Evolutionary conservation across 2,888 invertebrate genomes (phyloP), one percentile per base, ranked within the genome.

Genomic region (Cataglyphis livida): DNA sequence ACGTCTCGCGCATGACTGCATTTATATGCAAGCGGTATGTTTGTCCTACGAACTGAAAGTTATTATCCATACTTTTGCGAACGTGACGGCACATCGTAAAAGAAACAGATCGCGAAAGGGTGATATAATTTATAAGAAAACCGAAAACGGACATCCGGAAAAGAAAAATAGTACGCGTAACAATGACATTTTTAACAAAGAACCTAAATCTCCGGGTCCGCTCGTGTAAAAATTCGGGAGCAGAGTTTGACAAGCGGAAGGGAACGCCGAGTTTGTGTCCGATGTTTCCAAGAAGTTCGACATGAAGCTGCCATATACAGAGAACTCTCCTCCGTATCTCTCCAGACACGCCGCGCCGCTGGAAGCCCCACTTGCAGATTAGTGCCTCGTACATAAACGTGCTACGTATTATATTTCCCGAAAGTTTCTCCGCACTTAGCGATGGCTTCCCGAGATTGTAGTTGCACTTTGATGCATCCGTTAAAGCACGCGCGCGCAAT

Each of bases 271-370:
- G 59, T 75, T 74, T 12, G 54, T 51, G 57, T 9, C 32, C 18
- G 57, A 78, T 41, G 57, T 41, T 59, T 12, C 25, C 41, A 70
- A 78, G 78, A 78, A 70, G 57, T 78, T 79, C 71, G 78, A 78
- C 41, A 41, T 44, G 71, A 59, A 71, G 32, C 70, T 44, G 41
- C 32, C 70, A 12, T 70, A 41, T 44, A 57, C 25, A 59, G 32
- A 12, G 18, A 71, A 79, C 25, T 70, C 21, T 44, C 32, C 41
- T 59, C 18, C 78, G 25, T 71, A 71, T 59, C 32, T 59, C 32
- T 59, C 21, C 9, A 12, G 57, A 54, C 41, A 12, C 1, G 25
- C 25, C 25, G 25, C 76, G 35, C 18, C 38, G 28, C 6, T 32
- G 32, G 57, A 41, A 21, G 44, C 59, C 59, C 44, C 44, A 71